Evolutionary conservation across 2,888 invertebrate genomes (phyloP).

Genomic region (Pristionchus mayeri): DNA sequence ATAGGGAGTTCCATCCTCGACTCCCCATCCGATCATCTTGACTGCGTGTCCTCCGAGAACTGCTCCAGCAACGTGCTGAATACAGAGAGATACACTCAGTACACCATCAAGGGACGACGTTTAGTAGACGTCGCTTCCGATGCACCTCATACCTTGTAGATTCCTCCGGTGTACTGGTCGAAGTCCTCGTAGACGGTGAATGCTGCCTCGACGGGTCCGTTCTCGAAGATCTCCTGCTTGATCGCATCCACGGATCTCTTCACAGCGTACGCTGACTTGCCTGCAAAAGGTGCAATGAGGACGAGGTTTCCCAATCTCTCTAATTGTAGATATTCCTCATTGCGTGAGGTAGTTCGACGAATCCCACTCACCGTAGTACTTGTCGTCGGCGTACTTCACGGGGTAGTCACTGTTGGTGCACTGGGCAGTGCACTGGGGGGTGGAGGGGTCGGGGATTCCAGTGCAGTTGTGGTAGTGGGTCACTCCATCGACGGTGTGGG

Average conservation of each 20-base stretch:
- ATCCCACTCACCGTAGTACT: constrained; percentile 81
- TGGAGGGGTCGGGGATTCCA: constrained; percentile 80
- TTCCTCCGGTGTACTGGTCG: constrained; percentile 61
- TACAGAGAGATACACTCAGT: constrained; percentile 79
- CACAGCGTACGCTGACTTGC: constrained; percentile 69
- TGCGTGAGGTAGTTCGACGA: not conserved
- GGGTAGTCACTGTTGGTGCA: constrained; percentile 83
- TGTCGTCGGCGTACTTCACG: constrained; percentile 84
- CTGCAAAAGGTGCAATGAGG: constrained; percentile 51
- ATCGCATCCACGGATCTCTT: constrained; percentile 66
- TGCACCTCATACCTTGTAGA: constrained; percentile 77
- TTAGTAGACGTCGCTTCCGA: not conserved
- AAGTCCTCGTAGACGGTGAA: constrained; percentile 69
- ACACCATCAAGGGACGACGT: not conserved
- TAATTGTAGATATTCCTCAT: not conserved
- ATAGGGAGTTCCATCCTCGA: constrained; percentile 83
- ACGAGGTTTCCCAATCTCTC: not conserved
- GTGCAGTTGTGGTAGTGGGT: constrained; percentile 75
- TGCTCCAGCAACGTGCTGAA: constrained; percentile 84
- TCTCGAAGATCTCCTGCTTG: constrained; percentile 82
- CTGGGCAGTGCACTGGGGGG: constrained; percentile 85
- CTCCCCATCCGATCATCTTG: constrained; percentile 89
- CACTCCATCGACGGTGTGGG: constrained; percentile 85
- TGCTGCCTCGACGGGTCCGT: constrained; percentile 67
- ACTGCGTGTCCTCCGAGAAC: constrained; percentile 88